phyloP scores from a whole-genome alignment of 2,888 invertebrate species.

The Melinopterus prodromus region DNA sequence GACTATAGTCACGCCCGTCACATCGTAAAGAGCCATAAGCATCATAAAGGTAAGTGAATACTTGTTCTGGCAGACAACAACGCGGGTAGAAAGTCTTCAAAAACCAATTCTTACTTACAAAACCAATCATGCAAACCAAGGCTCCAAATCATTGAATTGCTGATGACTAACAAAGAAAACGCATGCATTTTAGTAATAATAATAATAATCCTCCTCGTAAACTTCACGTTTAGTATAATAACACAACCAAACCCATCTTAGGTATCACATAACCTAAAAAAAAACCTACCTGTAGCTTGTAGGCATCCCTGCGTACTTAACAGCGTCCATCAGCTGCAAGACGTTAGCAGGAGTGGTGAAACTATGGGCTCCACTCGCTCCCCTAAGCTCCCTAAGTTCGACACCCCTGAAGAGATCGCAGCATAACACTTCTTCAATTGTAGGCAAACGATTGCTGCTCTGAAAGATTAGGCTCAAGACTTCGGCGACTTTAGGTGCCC shows the following conservation, averaged over 20 bases:
- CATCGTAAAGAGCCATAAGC: too few species aligned
- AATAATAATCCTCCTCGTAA: not conserved
- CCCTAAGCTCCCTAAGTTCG: conserved; percentile 87
- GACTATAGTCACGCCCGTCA: too few species aligned
- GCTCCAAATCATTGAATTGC: conserved; percentile 53
- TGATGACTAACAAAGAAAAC: conserved; percentile 49
- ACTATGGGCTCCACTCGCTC: conserved; percentile 73
- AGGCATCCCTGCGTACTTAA: conserved; percentile 40
- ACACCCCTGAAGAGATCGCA: conserved; percentile 89
- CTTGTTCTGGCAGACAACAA: too few species aligned
- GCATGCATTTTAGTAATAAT: conserved; percentile 16
- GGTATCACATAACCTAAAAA: not conserved
- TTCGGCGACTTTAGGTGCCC: conserved; percentile 72
- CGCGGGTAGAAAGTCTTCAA: not conserved
- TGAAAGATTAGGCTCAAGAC: conserved; percentile 57
- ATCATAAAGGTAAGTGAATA: too few species aligned
- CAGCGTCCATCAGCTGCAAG: conserved; percentile 53
- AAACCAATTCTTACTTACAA: conserved; percentile 42
- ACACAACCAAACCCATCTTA: not conserved
- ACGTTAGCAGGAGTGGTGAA: conserved; percentile 52
- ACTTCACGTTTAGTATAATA: not conserved
- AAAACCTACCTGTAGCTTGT: conserved; percentile 21
- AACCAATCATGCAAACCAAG: conserved; percentile 55
- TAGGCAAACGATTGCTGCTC: conserved; percentile 71
- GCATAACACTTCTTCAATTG: conserved; percentile 80